Base-by-base conservation (phyloP, 2,888 invertebrate genomes). In the Bibio marci region DNA sequence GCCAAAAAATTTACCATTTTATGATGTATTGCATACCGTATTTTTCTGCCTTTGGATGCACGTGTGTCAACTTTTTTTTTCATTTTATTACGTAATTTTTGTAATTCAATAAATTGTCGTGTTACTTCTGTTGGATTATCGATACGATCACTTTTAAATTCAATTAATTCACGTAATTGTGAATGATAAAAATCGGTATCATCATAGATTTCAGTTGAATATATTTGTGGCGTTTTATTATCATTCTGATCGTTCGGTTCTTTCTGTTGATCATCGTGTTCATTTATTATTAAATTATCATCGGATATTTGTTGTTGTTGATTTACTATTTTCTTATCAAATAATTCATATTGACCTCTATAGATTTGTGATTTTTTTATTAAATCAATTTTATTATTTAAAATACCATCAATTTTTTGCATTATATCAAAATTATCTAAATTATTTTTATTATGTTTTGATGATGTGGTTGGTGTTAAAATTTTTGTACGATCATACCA, bases 121-220 rank as follows among this genome's bases (percentile, higher is more conserved):
- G 86, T 82, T 32, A 92, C 67, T 49, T 86, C 83, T 8, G 81
- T 70, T 1, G 90, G 86, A 63, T 88, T 90, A 1, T 78, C 78
- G 10, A 83, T 70, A 50, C 80, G 78, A 3, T 79, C 73, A 0
- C 88, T 80, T 61, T 92, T 92, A 46, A 80, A 78, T 57, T 95
- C 91, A 45, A 97, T 92, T 30, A 97, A 64, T 57, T 95, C 92
- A 45, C 88, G 67, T 32, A 97, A 63, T 39, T 94, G 66, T 52
- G 91, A 87, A 59, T 94, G 92, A 60, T 97, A 97, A 58, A 97
- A 97, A 56, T 97, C 97, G 51, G 83, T 85, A 54, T 97, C 97
- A 58, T 97, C 94, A 63, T 88, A 97, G 51, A 95, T 83, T 63
- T 95, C 85, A 0, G 67, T 52, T 52, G 85, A 77, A 45, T 76